Percentiles rank a stretch among this genome's conserved stretches.
Conservation (phyloP, 1,140 invertebrate genomes). For the Drosophila kanapiae region DNA sequence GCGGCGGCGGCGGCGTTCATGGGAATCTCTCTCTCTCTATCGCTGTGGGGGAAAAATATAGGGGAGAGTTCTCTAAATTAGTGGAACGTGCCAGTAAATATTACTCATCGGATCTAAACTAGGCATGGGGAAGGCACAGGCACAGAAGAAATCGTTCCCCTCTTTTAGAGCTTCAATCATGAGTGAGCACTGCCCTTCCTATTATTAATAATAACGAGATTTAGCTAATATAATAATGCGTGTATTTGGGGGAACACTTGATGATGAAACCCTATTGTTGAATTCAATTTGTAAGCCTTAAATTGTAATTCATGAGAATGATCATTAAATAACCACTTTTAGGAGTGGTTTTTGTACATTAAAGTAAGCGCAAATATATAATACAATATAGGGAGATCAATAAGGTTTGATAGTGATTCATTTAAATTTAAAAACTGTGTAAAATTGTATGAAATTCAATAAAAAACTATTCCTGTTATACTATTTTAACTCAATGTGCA, state of each 20-base stretch:
- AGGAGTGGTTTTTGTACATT: neutral
- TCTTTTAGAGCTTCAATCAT: neutral
- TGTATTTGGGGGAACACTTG: neutral
- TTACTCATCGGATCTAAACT: conserved; percentile 4
- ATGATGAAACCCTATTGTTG: neutral
- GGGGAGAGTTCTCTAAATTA: conserved; percentile 9
- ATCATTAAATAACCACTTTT: neutral
- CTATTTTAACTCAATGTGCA: too few species aligned
- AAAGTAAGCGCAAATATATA: too few species aligned
- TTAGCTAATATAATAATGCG: neutral
- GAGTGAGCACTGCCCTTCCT: too few species aligned
- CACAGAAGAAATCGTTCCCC: neutral
- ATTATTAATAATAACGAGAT: neutral
- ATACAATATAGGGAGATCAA: too few species aligned
- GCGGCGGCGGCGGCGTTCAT: conserved; percentile 2
- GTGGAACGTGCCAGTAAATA: conserved; percentile 24
- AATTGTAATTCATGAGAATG: neutral
- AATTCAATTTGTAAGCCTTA: neutral
- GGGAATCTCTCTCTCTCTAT: neutral
- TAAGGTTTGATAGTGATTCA: too few species aligned
- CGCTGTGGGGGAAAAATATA: neutral
- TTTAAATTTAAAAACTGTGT: too few species aligned
- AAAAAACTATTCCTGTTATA: too few species aligned
- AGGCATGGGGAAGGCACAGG: conserved; percentile 2
- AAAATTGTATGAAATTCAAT: too few species aligned